Evolutionary conservation across 2,113 vertebrate genomes (phyloP).

Genomic region (Eulemur rufifrons): DNA sequence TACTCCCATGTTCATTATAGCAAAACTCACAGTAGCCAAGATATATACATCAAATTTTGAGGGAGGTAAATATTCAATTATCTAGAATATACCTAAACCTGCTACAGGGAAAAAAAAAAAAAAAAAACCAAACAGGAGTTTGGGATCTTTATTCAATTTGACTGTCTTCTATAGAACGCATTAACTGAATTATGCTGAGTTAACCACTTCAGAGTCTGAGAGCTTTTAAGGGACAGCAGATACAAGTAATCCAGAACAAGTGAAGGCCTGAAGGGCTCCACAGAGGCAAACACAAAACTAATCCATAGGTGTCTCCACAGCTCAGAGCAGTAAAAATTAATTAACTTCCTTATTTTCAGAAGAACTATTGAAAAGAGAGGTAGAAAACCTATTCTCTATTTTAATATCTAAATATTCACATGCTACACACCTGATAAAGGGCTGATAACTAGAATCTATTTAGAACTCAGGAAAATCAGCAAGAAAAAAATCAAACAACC

Average conservation of each 20-base stretch:
- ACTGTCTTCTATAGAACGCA: neutral
- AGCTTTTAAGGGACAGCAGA: neutral
- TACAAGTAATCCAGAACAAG: neutral
- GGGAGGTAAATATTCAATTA: neutral
- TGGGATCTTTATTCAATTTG: neutral
- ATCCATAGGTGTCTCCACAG: neutral
- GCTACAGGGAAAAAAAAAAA: neutral
- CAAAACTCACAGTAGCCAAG: neutral
- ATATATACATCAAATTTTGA: neutral
- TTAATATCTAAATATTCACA: neutral
- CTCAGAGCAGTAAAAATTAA: neutral
- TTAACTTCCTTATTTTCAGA: conserved; percentile 3
- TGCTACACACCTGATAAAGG: too few species aligned
- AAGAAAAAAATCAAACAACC: too few species aligned
- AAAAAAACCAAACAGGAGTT: neutral
- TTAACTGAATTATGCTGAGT: neutral
- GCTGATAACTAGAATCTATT: too few species aligned
- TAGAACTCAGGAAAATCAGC: too few species aligned
- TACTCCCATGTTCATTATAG: neutral
- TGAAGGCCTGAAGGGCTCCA: neutral
- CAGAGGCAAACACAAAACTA: neutral
- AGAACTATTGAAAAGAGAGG: neutral
- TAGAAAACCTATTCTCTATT: neutral
- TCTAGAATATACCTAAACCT: neutral
- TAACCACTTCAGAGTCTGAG: neutral